These are phyloP conservation scores for Festucalex cinctus DNA, from an alignment of 2,113 vertebrate species.

Conservation along the genomic window DNA sequence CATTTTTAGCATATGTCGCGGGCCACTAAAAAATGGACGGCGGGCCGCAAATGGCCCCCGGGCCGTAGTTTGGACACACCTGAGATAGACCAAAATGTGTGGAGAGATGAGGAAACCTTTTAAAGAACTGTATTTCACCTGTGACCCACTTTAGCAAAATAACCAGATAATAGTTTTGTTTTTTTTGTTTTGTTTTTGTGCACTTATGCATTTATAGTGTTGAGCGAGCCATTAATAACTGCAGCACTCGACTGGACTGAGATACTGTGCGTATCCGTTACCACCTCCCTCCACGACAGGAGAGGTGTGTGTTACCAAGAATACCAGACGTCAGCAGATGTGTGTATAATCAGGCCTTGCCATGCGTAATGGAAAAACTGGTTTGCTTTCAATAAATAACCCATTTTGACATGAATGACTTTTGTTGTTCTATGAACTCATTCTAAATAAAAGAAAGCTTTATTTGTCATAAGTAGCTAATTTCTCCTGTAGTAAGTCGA, in stretches of 20 bases:
- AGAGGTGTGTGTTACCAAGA: constrained; percentile 21
- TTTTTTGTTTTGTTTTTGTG: neutral
- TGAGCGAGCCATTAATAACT: constrained; percentile 34
- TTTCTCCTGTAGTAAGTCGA: neutral
- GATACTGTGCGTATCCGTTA: constrained; percentile 20
- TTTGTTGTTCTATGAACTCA: too few relatives aligned
- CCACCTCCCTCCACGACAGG: constrained; percentile 25
- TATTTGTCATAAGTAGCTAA: neutral
- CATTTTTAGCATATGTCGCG: too few relatives aligned
- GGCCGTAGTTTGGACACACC: too few relatives aligned
- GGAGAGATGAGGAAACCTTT: neutral
- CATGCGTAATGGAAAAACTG: neutral
- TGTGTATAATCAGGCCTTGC: neutral
- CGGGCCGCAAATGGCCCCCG: too few relatives aligned
- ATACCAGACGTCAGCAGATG: constrained; percentile 12
- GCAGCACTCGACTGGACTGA: constrained; percentile 27
- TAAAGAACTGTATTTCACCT: neutral
- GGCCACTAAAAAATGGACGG: too few relatives aligned
- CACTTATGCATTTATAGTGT: neutral
- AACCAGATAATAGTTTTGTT: neutral
- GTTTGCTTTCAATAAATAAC: neutral
- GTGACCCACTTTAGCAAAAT: neutral
- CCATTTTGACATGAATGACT: neutral
- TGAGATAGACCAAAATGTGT: too few relatives aligned
- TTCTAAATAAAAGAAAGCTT: neutral